Conservation (phyloP, 2,888 invertebrate genomes). For the Fragum fragum region DNA sequence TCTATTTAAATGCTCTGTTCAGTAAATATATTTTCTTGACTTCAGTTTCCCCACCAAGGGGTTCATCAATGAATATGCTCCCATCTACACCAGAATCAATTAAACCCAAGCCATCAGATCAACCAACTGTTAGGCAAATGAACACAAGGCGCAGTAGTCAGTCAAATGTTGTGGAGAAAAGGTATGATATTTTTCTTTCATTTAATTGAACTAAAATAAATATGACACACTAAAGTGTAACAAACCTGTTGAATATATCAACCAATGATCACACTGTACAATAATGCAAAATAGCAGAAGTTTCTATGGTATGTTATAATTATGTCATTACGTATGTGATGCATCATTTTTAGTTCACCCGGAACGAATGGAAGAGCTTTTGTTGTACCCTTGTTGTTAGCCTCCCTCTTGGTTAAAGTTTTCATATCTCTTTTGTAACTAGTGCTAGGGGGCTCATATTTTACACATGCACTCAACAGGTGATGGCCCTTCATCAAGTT, state of each 20-base stretch:
- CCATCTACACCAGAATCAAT: constrained; percentile 70
- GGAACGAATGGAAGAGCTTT: constrained; percentile 8
- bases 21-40: not conserved
- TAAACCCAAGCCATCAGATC: not conserved
- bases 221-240: not conserved
- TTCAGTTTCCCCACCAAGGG: constrained; percentile 73
- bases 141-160: not conserved
- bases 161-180: not conserved
- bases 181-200: too few species aligned
- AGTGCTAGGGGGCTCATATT: not conserved
- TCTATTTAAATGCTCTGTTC: too few species aligned
- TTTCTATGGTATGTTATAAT: too few species aligned
- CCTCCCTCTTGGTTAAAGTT: not conserved
- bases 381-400: not conserved
- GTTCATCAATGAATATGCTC: constrained; percentile 56
- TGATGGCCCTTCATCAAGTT: too few species aligned
- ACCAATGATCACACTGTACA: too few species aligned
- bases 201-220: not conserved
- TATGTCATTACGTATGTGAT: too few species aligned
- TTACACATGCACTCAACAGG: not conserved
- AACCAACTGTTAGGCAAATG: not conserved
- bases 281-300: too few species aligned
- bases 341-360: not conserved
- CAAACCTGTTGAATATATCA: too few species aligned
- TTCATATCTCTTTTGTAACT: not conserved